phyloP scores from a whole-genome alignment of 2,888 invertebrate species.

The Thereva unica region DNA sequence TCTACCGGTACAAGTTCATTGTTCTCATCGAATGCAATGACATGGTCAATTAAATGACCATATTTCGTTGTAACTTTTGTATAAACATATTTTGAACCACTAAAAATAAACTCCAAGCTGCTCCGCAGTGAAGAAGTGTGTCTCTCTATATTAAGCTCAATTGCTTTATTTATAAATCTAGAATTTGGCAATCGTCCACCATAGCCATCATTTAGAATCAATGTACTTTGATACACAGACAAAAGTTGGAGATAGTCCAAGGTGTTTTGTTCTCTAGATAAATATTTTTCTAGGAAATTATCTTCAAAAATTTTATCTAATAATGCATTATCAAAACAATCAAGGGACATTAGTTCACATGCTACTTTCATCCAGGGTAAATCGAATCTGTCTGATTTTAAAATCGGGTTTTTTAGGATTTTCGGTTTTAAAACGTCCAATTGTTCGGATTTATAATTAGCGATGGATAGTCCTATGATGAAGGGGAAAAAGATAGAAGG shows the following conservation, averaged over 20 bases:
- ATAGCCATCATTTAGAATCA: constrained; percentile 58
- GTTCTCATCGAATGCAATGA: constrained; percentile 33
- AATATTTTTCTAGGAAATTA: constrained; percentile 59
- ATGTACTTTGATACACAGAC: constrained; percentile 63
- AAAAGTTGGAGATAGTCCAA: constrained; percentile 61
- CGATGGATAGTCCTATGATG: constrained; percentile 63
- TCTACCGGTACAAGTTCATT: not conserved
- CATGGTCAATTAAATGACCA: constrained; percentile 40
- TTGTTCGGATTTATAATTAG: constrained; percentile 64
- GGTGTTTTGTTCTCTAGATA: constrained; percentile 54
- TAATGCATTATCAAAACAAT: constrained; percentile 63
- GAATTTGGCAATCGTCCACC: constrained; percentile 57
- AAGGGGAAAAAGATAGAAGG: constrained; percentile 60
- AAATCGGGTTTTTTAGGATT: constrained; percentile 57
- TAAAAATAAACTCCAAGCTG: constrained; percentile 34
- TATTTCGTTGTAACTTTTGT: constrained; percentile 37
- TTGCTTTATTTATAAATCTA: constrained; percentile 56
- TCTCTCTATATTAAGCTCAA: constrained; percentile 40
- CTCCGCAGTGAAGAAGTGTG: constrained; percentile 22
- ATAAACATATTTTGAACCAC: constrained; percentile 23
- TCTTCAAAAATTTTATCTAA: constrained; percentile 61
- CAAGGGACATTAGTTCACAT: constrained; percentile 64
- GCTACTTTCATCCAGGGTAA: constrained; percentile 63
- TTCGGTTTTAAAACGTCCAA: constrained; percentile 61
- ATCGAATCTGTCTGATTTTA: constrained; percentile 55